phyloP scores from a whole-genome alignment of 2,797 vertebrate species.

The Myotis daubentonii region DNA sequence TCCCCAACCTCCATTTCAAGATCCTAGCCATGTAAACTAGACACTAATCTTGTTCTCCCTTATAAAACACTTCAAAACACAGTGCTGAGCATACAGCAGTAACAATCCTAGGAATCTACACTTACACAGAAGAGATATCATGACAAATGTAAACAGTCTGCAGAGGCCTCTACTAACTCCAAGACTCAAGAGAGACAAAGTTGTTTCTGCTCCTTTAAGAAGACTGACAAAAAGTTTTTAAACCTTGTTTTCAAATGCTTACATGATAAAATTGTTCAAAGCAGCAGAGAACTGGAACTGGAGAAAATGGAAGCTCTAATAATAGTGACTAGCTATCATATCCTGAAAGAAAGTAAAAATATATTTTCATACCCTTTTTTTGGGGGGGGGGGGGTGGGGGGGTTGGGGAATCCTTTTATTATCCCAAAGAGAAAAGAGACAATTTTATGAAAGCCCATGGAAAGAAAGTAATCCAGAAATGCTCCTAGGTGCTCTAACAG shows the following conservation, averaged over 20 bases:
- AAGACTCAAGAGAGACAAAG: not conserved
- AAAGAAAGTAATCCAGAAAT: constrained; percentile 27
- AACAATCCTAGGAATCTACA: not conserved
- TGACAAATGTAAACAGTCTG: not conserved
- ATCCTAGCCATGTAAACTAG: constrained; percentile 24
- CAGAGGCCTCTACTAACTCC: not conserved
- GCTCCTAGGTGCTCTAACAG: not conserved
- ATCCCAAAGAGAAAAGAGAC: not conserved
- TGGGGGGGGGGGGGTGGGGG: fast-evolving
- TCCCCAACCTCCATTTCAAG: not conserved
- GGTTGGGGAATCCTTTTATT: not conserved
- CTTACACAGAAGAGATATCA: not conserved
- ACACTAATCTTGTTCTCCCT: not conserved
- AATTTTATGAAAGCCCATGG: not conserved
- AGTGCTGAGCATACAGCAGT: not conserved
- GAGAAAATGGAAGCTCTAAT: not conserved
- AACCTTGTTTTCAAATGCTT: constrained; percentile 5
- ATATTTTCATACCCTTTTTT: too few species aligned
- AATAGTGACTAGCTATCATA: not conserved
- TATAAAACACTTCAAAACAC: not conserved
- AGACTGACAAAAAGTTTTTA: not conserved
- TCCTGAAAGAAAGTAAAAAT: constrained; percentile 15
- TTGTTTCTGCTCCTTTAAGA: not conserved
- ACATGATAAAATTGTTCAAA: not conserved
- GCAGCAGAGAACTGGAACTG: not conserved